These are phyloP conservation scores for Corythornis cristatus DNA, from an alignment of 2,113 vertebrate genomes.

Conservation along the genomic window DNA sequence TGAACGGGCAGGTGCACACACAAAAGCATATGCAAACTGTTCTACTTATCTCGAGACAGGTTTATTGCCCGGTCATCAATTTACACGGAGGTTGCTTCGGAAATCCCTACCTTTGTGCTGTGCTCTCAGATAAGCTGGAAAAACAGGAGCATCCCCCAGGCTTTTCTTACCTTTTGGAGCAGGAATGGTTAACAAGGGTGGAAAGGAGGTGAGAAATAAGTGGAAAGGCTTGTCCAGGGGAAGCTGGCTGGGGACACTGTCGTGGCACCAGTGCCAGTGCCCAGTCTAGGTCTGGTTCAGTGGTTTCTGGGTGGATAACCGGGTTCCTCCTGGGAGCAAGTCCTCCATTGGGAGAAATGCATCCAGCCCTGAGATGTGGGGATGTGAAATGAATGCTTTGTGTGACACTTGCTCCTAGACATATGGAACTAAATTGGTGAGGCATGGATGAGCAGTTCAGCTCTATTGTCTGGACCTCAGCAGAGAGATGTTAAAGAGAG, in stretches of 20 bases:
- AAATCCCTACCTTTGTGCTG: not conserved
- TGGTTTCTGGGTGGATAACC: not conserved
- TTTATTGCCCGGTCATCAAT: constrained; percentile 57
- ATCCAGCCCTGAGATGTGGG: fast-evolving
- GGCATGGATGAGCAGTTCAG: fast-evolving
- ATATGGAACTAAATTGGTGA: not conserved
- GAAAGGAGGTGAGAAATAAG: not conserved
- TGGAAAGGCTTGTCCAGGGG: not conserved
- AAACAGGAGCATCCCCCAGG: fast-evolving
- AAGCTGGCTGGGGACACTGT: not conserved
- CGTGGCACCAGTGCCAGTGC: not conserved
- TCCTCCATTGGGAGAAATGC: fast-evolving
- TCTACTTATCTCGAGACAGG: constrained; percentile 36
- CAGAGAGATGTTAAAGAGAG: not conserved
- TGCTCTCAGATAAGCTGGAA: not conserved
- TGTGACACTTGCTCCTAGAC: too few relatives aligned
- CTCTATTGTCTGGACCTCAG: not conserved
- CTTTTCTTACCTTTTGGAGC: not conserved
- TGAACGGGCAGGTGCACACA: constrained; percentile 44
- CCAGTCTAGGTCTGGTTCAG: not conserved
- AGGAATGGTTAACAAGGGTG: not conserved
- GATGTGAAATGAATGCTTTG: not conserved
- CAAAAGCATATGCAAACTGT: constrained; percentile 29
- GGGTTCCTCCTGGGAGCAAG: fast-evolving
- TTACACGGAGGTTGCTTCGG: not conserved